phyloP scores from a whole-genome alignment of 2,113 vertebrate species.

The Pachypanchax playfairii region DNA sequence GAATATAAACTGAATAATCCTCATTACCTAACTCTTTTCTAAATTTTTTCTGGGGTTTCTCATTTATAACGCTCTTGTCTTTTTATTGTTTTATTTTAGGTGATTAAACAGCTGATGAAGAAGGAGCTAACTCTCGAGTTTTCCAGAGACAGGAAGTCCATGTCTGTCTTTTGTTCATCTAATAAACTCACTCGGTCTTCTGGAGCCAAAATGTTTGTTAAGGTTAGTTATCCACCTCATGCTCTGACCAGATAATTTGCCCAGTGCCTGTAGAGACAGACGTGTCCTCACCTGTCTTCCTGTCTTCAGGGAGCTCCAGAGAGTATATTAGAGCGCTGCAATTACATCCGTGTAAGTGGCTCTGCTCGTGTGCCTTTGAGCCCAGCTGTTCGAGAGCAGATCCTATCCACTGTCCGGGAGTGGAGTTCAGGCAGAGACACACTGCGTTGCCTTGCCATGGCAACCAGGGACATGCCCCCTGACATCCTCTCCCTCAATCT shows the following conservation, averaged over 20 bases:
- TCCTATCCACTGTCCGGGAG: constrained; percentile 74
- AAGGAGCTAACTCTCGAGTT: constrained; percentile 83
- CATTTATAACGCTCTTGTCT: neutral
- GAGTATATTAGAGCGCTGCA: constrained; percentile 79
- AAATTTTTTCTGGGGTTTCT: neutral
- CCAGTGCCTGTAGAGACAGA: neutral
- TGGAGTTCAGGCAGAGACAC: constrained; percentile 80
- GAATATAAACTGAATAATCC: no score
- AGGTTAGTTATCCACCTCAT: constrained; percentile 58
- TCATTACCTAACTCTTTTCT: neutral
- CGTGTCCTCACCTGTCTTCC: neutral
- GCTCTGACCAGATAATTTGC: neutral
- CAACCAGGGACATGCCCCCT: constrained; percentile 77
- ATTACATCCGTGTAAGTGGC: constrained; percentile 65
- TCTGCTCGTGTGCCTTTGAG: constrained; percentile 70
- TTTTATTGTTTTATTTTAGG: constrained; percentile 48
- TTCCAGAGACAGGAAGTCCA: constrained; percentile 83
- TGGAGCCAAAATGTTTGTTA: constrained; percentile 82
- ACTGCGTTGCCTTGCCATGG: constrained; percentile 82
- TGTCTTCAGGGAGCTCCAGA: constrained; percentile 78
- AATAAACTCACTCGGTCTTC: constrained; percentile 74
- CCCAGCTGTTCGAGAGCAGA: constrained; percentile 68
- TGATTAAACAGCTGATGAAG: constrained; percentile 82
- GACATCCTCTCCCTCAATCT: constrained; percentile 75
- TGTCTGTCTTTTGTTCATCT: constrained; percentile 81